Percentiles rank a stretch among this genome's conserved stretches.
Evolutionary conservation across 2,113 vertebrate species (phyloP).

Genomic region (Artemisiospiza belli): DNA sequence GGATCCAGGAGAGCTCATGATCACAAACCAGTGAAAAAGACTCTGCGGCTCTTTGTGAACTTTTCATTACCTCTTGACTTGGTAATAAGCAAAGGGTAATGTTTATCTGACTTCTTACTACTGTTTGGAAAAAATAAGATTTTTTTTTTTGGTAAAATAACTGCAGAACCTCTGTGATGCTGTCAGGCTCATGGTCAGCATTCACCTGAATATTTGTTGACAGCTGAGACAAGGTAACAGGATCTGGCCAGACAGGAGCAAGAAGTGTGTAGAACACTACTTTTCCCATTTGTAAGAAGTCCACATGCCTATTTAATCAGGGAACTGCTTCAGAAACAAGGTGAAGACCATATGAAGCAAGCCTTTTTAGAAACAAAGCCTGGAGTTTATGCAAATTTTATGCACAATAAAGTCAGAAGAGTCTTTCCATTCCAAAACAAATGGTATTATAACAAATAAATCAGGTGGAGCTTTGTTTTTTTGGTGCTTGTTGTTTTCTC

Average conservation of each 20-base stretch:
- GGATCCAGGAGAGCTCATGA: background rate
- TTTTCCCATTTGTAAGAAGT: background rate
- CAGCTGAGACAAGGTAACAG: background rate
- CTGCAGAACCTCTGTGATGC: rapidly evolving
- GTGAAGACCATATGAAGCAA: background rate
- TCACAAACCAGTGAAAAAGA: background rate
- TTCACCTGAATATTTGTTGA: background rate
- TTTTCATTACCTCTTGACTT: background rate
- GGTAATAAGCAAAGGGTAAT: background rate
- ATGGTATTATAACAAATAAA: background rate
- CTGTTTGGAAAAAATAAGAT: background rate
- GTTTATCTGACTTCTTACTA: background rate
- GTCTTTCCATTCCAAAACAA: background rate
- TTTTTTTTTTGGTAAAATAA: background rate
- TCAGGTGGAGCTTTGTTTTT: background rate
- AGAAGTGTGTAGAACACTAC: background rate
- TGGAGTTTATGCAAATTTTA: background rate
- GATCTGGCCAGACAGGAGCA: background rate
- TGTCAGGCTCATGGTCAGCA: background rate
- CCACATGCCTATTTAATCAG: background rate
- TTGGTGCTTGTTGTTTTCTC: background rate
- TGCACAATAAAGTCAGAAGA: background rate
- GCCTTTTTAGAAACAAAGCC: background rate
- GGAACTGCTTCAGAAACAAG: background rate
- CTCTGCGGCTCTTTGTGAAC: background rate